Percentiles rank a stretch among this genome's conserved stretches.
These are phyloP conservation scores for Nezara viridula DNA, from an alignment of 2,888 invertebrate species.

Conservation along the genomic window DNA sequence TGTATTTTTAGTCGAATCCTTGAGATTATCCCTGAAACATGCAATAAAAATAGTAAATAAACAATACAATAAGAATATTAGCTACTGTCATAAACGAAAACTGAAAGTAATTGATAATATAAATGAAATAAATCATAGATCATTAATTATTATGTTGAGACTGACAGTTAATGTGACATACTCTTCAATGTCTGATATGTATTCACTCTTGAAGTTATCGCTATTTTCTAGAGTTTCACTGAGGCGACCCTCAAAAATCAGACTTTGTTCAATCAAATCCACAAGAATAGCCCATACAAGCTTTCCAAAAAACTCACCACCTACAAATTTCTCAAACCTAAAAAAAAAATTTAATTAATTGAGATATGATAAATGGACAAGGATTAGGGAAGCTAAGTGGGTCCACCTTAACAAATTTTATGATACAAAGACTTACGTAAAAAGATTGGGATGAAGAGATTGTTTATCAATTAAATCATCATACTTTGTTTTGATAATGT, in stretches of 20 bases:
- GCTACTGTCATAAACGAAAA: no score
- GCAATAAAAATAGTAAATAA: background rate
- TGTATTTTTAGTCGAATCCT: conserved; percentile 69
- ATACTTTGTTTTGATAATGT: conserved; percentile 81
- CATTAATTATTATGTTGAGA: no score
- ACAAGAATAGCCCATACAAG: conserved; percentile 77
- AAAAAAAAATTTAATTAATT: background rate
- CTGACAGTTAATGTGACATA: conserved; percentile 70
- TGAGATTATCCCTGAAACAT: conserved; percentile 70
- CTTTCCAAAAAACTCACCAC: conserved; percentile 86
- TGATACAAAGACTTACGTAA: conserved; percentile 79
- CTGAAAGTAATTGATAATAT: no score
- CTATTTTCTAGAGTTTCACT: conserved; percentile 69
- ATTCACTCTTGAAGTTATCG: conserved; percentile 76
- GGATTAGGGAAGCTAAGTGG: no score
- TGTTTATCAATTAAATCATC: conserved; percentile 79
- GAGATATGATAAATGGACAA: background rate
- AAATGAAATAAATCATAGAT: no score
- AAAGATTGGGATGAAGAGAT: conserved; percentile 79
- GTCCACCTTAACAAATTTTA: no score
- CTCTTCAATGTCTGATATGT: conserved; percentile 81
- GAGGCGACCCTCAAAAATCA: conserved; percentile 72
- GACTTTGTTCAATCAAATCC: conserved; percentile 73
- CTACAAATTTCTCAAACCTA: conserved; percentile 81
- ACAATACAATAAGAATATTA: background rate